Conservation (phyloP, 2,888 invertebrate species). For the Ophonus ardosiacus region DNA sequence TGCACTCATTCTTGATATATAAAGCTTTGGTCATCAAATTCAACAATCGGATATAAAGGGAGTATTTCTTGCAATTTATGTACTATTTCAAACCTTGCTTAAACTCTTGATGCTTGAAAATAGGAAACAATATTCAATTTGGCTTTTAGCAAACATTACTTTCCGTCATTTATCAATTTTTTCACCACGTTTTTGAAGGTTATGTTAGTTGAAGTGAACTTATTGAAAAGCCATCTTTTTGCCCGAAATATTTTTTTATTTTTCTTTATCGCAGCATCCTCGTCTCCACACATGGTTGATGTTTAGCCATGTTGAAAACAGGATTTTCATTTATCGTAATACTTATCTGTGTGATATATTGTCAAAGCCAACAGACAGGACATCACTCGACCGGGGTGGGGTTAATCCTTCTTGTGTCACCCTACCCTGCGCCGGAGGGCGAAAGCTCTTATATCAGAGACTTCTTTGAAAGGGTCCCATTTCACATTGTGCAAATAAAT, state of each 20-base stretch:
- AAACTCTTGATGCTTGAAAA: no score
- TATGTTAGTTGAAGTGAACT: neutral
- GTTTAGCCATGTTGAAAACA: constrained; percentile 53
- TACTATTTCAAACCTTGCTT: no score
- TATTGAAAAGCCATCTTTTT: neutral
- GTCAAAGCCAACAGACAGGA: constrained; percentile 46
- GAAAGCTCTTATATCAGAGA: neutral
- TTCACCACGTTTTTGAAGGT: no score
- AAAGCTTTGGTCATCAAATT: no score
- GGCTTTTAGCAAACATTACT: no score
- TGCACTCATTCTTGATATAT: no score
- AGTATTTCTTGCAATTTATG: no score
- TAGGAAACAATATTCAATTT: no score
- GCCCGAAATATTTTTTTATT: neutral
- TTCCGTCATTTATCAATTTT: no score
- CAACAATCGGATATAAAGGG: no score
- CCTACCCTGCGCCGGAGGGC: neutral
- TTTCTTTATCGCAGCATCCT: neutral
- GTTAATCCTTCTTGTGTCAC: constrained; percentile 43
- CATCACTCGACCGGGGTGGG: constrained; percentile 2
- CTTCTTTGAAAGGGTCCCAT: neutral
- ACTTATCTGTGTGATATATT: constrained; percentile 53
- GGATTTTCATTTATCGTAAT: constrained; percentile 55
- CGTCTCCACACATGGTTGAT: constrained; percentile 10
- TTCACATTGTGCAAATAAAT: constrained; percentile 7